Base-by-base conservation (phyloP, 2,797 vertebrate species). In the Sebastes minor region DNA sequence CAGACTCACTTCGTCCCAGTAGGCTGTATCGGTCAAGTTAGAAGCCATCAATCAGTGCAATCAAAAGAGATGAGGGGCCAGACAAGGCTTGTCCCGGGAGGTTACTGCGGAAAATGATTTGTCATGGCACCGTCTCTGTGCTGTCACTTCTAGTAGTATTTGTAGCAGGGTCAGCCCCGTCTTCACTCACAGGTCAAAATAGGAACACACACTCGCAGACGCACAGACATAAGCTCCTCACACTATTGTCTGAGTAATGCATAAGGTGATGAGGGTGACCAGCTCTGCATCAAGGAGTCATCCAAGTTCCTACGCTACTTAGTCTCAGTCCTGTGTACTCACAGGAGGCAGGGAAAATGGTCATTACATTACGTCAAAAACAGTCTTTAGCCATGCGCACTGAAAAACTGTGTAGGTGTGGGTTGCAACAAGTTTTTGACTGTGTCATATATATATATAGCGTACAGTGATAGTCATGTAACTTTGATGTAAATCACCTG, bases 1-100 rank as follows among this genome's bases (percentile, higher is more conserved):
- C 83, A 62, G 14, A 61, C 28, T 80, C 23, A 61, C 32, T 65
- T 59, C 1, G 2, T 28, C 46, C 53, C 20, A 14, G 33, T 11
- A 10, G 18, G 46, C 46, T 49, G 46, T 42, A 63, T 80, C 56
- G 35, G 52, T 76, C 67, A 66, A 49, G 32, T 78, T 63, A 71
- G 70, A 67, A 63, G 18, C 28, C 74, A 59, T 74, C 75, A 69
- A 53, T 78, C 82, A 63, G 9, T 4, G 18, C 69, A 57, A 67
- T 82, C 71, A 71, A 23, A 77, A 59, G 69, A 66, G 38, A 74
- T 60, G 55, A 64, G 38, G 69, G 55, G 14, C 33, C 52, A 57
- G 60, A 69, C 10, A 20, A 25, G 11, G 59, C 55, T n/a, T 22
- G 25, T 61, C 64, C 68, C 49, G 6, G 53, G 32, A 74, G 76